A percentile compares a stretch with the other conserved stretches of the same genome.
Conservation (phyloP, 2,797 vertebrate species). For the Hapalemur alaotrensis region DNA sequence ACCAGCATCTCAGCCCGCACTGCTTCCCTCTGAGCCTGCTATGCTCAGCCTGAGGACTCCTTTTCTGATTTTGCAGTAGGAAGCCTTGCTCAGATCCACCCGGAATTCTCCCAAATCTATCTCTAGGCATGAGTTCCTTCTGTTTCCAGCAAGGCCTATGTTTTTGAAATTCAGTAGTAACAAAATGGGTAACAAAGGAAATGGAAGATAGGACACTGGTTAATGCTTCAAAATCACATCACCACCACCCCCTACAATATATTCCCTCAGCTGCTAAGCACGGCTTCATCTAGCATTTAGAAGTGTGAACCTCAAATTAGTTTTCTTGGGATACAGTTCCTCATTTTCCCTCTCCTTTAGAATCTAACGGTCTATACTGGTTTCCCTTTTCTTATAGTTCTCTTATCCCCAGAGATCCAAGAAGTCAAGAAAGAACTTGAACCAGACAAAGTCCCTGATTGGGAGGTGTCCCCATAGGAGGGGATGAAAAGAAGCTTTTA, state of each 20-base stretch:
- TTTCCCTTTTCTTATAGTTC: neutral
- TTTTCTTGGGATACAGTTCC: neutral
- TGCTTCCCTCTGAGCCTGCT: neutral
- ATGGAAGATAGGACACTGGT: neutral
- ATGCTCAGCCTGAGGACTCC: neutral
- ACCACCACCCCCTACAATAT: neutral
- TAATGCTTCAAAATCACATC: neutral
- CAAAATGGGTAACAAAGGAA: neutral
- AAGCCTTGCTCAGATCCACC: neutral
- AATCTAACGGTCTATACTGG: neutral
- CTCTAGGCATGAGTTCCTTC: neutral
- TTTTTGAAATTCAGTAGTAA: neutral
- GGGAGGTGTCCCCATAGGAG: constrained; percentile 28
- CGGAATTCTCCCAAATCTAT: neutral
- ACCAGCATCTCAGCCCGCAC: fast-evolving
- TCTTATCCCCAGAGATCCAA: neutral
- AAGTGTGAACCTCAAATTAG: neutral
- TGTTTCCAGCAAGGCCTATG: neutral
- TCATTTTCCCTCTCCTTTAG: constrained; percentile 16
- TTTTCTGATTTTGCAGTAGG: neutral
- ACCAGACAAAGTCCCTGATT: constrained; percentile 52
- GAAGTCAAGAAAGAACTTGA: constrained; percentile 19
- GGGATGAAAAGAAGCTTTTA: constrained; percentile 40
- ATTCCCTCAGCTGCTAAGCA: neutral
- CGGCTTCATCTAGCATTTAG: neutral